phyloP scores from a whole-genome alignment of 2,888 invertebrate genomes.

The Eupeodes latifasciatus region DNA sequence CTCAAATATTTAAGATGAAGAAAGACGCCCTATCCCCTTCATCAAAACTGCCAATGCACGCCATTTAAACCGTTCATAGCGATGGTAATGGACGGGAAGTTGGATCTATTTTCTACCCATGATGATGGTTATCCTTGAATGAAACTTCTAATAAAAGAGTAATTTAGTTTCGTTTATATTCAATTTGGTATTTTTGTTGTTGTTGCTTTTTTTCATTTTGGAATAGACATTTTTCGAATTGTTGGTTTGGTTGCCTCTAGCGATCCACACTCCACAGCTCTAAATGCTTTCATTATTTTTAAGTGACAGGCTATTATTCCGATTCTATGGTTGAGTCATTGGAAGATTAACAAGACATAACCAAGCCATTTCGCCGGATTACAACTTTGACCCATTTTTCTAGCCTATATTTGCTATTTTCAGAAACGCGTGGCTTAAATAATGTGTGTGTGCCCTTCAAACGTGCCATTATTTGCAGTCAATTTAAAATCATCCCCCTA shows the following conservation, averaged over 20 bases:
- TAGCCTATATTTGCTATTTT: neutral
- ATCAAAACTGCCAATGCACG: no score
- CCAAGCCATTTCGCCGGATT: neutral
- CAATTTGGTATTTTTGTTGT: neutral
- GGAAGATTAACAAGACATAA: conserved; percentile 1
- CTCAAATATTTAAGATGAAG: conserved; percentile 10
- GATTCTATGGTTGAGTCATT: neutral
- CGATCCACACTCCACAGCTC: neutral
- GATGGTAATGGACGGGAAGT: neutral
- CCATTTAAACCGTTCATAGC: neutral
- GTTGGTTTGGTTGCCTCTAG: neutral
- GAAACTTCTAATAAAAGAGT: conserved; percentile 1
- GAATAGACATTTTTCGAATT: neutral
- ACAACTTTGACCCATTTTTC: conserved; percentile 13
- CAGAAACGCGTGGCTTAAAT: neutral
- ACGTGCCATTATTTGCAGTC: conserved; percentile 6
- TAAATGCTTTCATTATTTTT: conserved; percentile 26
- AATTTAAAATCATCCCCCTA: neutral
- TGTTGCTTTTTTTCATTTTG: neutral
- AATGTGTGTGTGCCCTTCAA: neutral
- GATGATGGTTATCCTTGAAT: conserved; percentile 18
- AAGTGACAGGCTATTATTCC: conserved; percentile 23
- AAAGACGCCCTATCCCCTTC: neutral
- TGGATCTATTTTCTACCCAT: neutral
- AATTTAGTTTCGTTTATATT: neutral